Evolutionary conservation across 2,797 vertebrate species (phyloP).

Genomic region (Lates japonicus): DNA sequence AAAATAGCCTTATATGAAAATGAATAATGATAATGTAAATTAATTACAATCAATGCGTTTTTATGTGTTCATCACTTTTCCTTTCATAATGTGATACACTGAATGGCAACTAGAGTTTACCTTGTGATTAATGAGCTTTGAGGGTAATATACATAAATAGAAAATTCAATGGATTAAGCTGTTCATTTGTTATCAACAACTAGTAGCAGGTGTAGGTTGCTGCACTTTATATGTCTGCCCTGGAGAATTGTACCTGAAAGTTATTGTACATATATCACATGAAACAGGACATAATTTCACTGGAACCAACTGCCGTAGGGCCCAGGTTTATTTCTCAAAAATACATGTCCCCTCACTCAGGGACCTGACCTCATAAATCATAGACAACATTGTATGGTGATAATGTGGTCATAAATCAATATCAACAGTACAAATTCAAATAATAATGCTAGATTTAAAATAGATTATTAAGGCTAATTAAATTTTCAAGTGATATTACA

Average conservation of each 20-base stretch:
- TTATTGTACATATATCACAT: conserved; percentile 70
- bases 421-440: conserved; percentile 55
- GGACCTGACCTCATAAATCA: conserved; percentile 70
- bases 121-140: conserved; percentile 35
- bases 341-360: conserved; percentile 70
- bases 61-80: background rate
- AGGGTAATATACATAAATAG: conserved; percentile 7
- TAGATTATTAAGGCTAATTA: conserved; percentile 49
- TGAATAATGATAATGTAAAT: background rate
- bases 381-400: conserved; percentile 56
- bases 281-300: conserved; percentile 65
- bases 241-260: conserved; percentile 63
- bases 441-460: conserved; percentile 37
- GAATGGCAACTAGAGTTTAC: background rate
- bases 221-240: conserved; percentile 46
- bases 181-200: conserved; percentile 55
- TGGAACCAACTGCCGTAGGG: conserved; percentile 58
- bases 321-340: conserved; percentile 74
- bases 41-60: background rate
- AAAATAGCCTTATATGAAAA: background rate
- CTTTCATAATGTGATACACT: background rate
- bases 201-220: conserved; percentile 51
- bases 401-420: conserved; percentile 64
- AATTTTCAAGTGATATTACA: conserved; percentile 43
- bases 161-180: conserved; percentile 14